phyloP scores from a whole-genome alignment of 2,113 vertebrate species.

The Nannospalax galili region DNA sequence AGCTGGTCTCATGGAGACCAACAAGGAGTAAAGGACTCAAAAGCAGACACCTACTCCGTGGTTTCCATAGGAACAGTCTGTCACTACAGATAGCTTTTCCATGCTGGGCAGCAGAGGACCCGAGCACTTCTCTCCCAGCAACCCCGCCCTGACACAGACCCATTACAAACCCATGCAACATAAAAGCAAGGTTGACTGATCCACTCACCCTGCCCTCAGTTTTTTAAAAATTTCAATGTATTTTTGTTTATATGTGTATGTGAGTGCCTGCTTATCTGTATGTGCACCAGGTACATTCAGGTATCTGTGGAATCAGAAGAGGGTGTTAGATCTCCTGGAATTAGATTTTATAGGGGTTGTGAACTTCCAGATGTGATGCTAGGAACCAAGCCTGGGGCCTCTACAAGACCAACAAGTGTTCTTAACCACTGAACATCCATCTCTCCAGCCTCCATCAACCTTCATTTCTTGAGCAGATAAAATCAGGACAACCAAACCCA shows the following conservation, averaged over 20 bases:
- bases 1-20: not conserved
- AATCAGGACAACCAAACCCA: not conserved
- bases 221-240: not conserved
- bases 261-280: not conserved
- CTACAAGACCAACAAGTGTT: not conserved
- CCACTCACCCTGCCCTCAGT: not conserved
- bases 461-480: not conserved
- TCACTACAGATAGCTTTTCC: not conserved
- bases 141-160: too few species aligned
- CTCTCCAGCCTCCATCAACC: not conserved
- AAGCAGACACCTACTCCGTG: not conserved
- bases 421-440: not conserved
- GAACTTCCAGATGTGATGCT: not conserved
- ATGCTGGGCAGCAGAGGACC: accelerated
- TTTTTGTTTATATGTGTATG: not conserved
- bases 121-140: not conserved
- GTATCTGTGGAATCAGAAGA: not conserved
- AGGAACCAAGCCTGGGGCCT: not conserved
- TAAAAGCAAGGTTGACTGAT: too few species aligned
- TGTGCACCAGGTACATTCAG: not conserved
- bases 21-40: not conserved
- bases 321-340: not conserved
- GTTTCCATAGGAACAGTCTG: not conserved
- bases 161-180: not conserved
- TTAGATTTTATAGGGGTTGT: too few species aligned